phyloP scores from a whole-genome alignment of 2,888 invertebrate species.

The Agrochola lota region DNA sequence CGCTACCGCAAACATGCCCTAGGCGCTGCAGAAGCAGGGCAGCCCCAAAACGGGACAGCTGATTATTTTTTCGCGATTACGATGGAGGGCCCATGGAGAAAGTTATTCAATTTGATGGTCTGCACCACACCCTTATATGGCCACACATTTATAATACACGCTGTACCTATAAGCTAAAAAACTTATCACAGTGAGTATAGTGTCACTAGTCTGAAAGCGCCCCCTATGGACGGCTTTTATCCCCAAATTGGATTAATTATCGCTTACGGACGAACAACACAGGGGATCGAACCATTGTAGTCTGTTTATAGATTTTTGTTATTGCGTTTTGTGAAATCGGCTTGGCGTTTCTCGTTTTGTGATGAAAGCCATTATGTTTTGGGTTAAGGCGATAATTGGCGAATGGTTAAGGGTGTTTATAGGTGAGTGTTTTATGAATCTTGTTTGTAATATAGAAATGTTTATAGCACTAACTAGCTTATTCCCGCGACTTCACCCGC shows the following conservation, averaged over 20 bases:
- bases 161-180: slow-evolving; percentile 2
- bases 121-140: not conserved
- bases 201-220: slow-evolving; percentile 29
- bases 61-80: not conserved
- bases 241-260: slow-evolving; percentile 71
- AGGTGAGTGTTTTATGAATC: too few relatives aligned
- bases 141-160: not conserved
- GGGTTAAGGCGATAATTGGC: too few relatives aligned
- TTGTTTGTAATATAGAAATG: too few relatives aligned
- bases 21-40: too few relatives aligned
- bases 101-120: not conserved
- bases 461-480: too few relatives aligned
- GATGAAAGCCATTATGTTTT: slow-evolving; percentile 20
- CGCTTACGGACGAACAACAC: slow-evolving; percentile 48
- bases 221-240: slow-evolving; percentile 50
- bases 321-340: slow-evolving; percentile 35
- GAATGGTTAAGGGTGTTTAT: too few relatives aligned
- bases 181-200: slow-evolving; percentile 15
- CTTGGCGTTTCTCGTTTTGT: slow-evolving; percentile 11
- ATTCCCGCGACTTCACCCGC: too few relatives aligned
- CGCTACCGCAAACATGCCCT: too few relatives aligned
- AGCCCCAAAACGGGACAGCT: not conserved
- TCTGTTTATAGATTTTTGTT: slow-evolving; percentile 35
- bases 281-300: slow-evolving; percentile 55
- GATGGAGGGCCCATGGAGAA: too few relatives aligned